phyloP scores from a whole-genome alignment of 2,113 vertebrate genomes.

The Sisor rabdophorus region DNA sequence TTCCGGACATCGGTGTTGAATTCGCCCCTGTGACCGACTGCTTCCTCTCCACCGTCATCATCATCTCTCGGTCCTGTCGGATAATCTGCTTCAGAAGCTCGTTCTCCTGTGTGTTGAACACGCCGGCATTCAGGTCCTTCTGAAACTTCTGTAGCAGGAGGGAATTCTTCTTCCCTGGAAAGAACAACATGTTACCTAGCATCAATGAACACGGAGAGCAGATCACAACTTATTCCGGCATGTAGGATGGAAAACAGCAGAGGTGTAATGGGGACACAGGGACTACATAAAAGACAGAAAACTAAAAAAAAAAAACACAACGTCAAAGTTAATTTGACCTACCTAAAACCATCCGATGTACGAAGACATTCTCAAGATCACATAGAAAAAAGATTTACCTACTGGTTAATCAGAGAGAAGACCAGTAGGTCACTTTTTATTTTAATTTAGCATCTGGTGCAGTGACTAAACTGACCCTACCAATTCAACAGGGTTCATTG shows the following conservation, averaged over 20 bases:
- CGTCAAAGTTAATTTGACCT: background rate
- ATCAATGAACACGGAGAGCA: background rate
- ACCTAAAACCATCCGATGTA: background rate
- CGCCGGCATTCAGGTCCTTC: conserved; percentile 96
- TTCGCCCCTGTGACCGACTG: conserved; percentile 74
- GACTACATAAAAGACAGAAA: background rate
- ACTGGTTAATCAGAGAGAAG: background rate
- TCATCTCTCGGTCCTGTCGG: conserved; percentile 96
- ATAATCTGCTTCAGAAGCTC: conserved; percentile 98
- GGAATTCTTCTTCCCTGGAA: conserved; percentile 95
- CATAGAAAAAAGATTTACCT: background rate
- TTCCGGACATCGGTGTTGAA: conserved; percentile 78
- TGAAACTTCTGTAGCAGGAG: conserved; percentile 97
- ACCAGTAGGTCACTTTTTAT: background rate
- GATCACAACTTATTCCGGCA: background rate
- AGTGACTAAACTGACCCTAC: background rate
- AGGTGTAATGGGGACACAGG: conserved; percentile 17
- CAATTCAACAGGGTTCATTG: background rate
- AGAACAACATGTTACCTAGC: conserved; percentile 40
- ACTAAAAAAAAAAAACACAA: background rate
- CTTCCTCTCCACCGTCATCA: conserved; percentile 81
- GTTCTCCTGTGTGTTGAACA: conserved; percentile 98
- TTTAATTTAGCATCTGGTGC: too few species aligned
- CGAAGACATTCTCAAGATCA: background rate
- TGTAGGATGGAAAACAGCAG: background rate